phyloP scores from a whole-genome alignment of 1,140 invertebrate species.

The Caenorhabditis brenneri region DNA sequence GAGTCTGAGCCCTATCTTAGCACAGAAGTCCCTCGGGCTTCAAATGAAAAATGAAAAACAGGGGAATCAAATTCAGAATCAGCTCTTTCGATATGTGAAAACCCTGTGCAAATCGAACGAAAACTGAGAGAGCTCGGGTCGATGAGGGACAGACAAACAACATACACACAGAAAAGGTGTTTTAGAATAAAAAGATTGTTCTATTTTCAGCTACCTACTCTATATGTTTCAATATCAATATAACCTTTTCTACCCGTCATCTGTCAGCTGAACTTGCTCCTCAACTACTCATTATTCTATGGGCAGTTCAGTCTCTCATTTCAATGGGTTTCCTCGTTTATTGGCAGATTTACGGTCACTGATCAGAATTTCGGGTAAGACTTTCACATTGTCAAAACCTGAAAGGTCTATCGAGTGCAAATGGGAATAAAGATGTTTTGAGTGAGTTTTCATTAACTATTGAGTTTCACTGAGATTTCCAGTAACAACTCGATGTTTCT shows the following conservation, averaged over 20 bases:
- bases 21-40: no score
- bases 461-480: not conserved
- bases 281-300: constrained; percentile 10
- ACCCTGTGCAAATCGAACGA: no score
- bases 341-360: constrained; percentile 44
- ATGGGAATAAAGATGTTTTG: not conserved
- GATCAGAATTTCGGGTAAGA: not conserved
- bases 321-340: constrained; percentile 41
- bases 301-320: constrained; percentile 32
- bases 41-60: no score
- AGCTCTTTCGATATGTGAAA: no score
- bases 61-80: no score
- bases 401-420: constrained; percentile 18
- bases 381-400: constrained; percentile 22
- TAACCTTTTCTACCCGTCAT: constrained; percentile 18
- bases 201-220: constrained; percentile 24
- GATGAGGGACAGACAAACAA: no score
- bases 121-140: no score
- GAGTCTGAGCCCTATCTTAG: no score
- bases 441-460: not conserved
- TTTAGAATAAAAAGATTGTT: no score
- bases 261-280: not conserved
- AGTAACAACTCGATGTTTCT: constrained; percentile 35
- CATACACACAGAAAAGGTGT: no score
- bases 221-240: constrained; percentile 13